Evolutionary conservation across 92 coral and sea anemone genomes (phyloP).

Genomic region (Chrysogorgia sp.): DNA sequence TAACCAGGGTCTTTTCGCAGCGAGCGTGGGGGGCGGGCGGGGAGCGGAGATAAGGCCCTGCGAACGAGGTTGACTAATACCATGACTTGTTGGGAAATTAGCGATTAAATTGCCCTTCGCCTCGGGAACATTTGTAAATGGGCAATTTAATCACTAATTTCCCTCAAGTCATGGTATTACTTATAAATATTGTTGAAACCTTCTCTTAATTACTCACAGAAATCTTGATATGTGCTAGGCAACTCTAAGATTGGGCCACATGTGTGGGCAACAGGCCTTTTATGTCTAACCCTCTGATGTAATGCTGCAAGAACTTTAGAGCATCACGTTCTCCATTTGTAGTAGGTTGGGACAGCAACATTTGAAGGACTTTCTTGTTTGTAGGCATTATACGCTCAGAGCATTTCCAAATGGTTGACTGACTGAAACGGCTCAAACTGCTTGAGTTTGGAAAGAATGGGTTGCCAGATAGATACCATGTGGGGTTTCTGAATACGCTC

Average conservation of each 20-base stretch:
- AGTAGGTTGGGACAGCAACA: constrained; percentile 45
- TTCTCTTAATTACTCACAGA: too few relatives aligned
- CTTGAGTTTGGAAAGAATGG: constrained; percentile 46
- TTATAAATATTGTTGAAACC: too few relatives aligned
- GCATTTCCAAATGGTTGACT: constrained; percentile 29
- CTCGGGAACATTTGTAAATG: too few relatives aligned
- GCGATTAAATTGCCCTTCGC: too few relatives aligned
- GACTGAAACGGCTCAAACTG: constrained; percentile 51
- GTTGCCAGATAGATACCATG: constrained; percentile 43
- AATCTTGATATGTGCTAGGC: too few relatives aligned
- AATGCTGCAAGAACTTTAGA: constrained; percentile 59
- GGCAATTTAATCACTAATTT: too few relatives aligned
- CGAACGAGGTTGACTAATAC: too few relatives aligned
- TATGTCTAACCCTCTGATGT: constrained; percentile 56
- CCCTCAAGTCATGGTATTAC: too few relatives aligned
- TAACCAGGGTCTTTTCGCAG: too few relatives aligned
- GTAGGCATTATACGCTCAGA: constrained; percentile 53
- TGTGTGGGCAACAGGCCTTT: constrained; percentile 9
- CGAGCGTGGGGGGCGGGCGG: too few relatives aligned
- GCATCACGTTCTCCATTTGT: constrained; percentile 69
- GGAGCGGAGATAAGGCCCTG: too few relatives aligned
- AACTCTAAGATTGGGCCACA: constrained; percentile 11
- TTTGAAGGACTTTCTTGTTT: constrained; percentile 65
- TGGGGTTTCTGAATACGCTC: constrained; percentile 46
- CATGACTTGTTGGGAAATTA: too few relatives aligned